Evolutionary conservation across 2,888 invertebrate species (phyloP).

Genomic region (Eupithecia exiguata): DNA sequence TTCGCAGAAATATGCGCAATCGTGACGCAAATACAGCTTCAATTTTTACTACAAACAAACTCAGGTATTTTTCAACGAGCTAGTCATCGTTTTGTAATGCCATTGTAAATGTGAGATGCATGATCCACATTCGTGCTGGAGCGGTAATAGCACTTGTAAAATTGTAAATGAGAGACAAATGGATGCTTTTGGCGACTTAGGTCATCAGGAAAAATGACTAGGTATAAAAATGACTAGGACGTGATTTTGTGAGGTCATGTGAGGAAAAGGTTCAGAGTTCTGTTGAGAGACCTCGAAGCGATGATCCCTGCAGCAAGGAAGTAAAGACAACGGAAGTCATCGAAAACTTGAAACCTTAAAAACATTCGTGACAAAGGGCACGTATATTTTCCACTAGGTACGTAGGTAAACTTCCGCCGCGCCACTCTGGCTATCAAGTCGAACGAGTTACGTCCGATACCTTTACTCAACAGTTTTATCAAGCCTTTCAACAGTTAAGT

Average conservation of each 20-base stretch:
- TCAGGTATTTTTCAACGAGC: conserved; percentile 22
- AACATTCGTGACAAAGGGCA: conserved; percentile 15
- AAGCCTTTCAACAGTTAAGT: conserved; percentile 29
- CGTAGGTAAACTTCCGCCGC: conserved; percentile 21
- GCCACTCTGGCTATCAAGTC: conserved; percentile 29
- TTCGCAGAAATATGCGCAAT: conserved; percentile 32
- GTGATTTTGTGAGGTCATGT: background rate
- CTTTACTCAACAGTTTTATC: conserved; percentile 35
- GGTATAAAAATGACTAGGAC: no score
- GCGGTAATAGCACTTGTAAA: background rate
- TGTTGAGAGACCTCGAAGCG: conserved; percentile 1
- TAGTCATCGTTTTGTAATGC: conserved; percentile 18
- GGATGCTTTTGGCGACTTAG: no score
- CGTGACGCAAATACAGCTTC: conserved; percentile 46
- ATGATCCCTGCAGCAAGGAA: conserved; percentile 16
- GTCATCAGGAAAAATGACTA: no score
- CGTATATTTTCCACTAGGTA: conserved; percentile 24
- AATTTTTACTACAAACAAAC: conserved; percentile 45
- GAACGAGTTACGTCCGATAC: conserved; percentile 32
- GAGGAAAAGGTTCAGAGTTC: background rate
- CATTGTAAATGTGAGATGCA: conserved; percentile 11
- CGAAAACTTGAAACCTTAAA: conserved; percentile 19
- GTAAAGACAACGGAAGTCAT: conserved; percentile 16
- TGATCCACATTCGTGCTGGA: background rate
- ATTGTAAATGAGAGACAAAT: conserved; percentile 1